Percentiles rank a stretch among this genome's conserved stretches.
phyloP scores from a whole-genome alignment of 37 sponge, comb jelly and placozoan species.

The Hexactinellida sp. region DNA sequence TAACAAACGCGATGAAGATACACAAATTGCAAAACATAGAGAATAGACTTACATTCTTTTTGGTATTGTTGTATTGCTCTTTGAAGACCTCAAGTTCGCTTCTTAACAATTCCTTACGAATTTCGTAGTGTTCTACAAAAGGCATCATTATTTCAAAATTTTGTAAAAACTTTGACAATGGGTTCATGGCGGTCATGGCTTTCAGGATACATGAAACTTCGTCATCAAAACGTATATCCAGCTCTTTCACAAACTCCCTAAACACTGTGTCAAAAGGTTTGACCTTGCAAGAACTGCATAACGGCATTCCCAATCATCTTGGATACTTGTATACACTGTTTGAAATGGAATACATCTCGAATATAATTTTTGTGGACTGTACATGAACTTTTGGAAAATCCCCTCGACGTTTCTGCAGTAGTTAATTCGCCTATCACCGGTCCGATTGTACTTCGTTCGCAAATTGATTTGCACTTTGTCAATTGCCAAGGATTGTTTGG shows the following conservation, averaged over 20 bases:
- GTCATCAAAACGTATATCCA: conserved; percentile 8
- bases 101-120: conserved; percentile 7
- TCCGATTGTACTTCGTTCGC: too few species aligned
- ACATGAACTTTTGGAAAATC: too few species aligned
- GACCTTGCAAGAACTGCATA: too few species aligned
- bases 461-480: too few species aligned
- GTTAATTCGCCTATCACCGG: too few species aligned
- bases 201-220: not conserved
- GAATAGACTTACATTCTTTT: conserved; percentile 7
- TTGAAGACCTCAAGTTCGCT: conserved; percentile 4
- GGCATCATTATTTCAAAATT: conserved; percentile 17
- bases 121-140: conserved; percentile 15
- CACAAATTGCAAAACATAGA: not conserved
- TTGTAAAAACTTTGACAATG: conserved; percentile 18
- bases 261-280: not conserved
- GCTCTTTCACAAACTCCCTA: conserved; percentile 6
- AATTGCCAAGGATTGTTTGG: too few species aligned
- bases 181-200: conserved; percentile 2
- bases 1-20: too few species aligned
- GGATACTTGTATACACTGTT: too few species aligned
- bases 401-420: too few species aligned
- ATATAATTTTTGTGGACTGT: too few species aligned
- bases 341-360: too few species aligned
- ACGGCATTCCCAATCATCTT: too few species aligned
- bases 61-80: conserved; percentile 1